Evolutionary conservation across 2,888 invertebrate genomes (phyloP).

Genomic region (Microplitis manilae): DNA sequence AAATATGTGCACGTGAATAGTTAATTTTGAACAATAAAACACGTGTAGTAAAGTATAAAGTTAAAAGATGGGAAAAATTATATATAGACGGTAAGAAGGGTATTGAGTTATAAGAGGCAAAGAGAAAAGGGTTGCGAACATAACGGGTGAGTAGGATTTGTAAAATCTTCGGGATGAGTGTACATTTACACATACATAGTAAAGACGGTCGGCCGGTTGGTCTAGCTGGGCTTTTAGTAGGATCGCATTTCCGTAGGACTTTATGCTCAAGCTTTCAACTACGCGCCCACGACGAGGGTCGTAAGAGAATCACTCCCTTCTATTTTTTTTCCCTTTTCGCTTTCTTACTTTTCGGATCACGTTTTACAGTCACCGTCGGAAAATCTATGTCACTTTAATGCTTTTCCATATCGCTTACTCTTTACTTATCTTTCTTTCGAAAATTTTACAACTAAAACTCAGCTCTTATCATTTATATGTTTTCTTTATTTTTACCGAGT

Average conservation of each 20-base stretch:
- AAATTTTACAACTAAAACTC: not conserved
- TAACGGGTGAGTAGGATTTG: not conserved
- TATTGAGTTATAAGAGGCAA: no score
- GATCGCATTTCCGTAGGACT: constrained; percentile 55
- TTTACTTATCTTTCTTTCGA: not conserved
- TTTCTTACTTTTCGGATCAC: not conserved
- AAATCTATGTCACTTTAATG: constrained; percentile 7
- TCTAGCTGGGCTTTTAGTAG: constrained; percentile 53
- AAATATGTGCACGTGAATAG: no score
- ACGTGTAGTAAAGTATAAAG: no score
- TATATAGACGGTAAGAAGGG: no score
- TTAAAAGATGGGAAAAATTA: no score
- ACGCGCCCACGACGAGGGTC: constrained; percentile 25
- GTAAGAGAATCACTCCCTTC: constrained; percentile 14
- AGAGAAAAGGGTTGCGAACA: not conserved
- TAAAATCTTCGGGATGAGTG: not conserved
- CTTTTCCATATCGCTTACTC: constrained; percentile 1
- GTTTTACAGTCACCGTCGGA: not conserved
- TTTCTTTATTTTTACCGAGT: not conserved
- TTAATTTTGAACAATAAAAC: no score
- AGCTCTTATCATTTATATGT: not conserved
- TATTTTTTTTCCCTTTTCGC: constrained; percentile 17
- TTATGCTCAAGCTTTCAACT: constrained; percentile 53
- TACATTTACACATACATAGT: constrained; percentile 40
- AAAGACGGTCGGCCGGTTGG: constrained; percentile 40